These are phyloP conservation scores for Epicampocera succincta DNA, from an alignment of 2,888 invertebrate genomes.

Conservation along the genomic window DNA sequence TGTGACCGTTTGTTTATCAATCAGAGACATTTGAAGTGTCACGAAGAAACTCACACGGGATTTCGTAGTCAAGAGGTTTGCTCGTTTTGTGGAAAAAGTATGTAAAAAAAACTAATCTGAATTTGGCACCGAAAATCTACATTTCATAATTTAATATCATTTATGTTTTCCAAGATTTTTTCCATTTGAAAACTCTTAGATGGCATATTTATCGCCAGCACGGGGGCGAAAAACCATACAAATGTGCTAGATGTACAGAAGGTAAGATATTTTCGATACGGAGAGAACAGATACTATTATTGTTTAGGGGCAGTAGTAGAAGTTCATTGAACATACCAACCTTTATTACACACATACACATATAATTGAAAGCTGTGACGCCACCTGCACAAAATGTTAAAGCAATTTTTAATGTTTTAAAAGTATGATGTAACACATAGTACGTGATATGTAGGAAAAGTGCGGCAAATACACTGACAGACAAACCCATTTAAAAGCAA, in stretches of 20 bases:
- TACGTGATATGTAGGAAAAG: too few species aligned
- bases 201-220: conserved; percentile 72
- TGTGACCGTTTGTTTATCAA: conserved; percentile 78
- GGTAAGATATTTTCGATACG: conserved; percentile 55
- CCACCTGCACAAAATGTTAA: too few species aligned
- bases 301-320: too few species aligned
- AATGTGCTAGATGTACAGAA: conserved; percentile 70
- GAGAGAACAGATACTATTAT: too few species aligned
- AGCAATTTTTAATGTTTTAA: too few species aligned
- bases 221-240: conserved; percentile 71
- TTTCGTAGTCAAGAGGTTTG: conserved; percentile 75
- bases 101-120: conserved; percentile 36
- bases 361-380: too few species aligned
- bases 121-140: too few species aligned
- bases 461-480: too few species aligned
- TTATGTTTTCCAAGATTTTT: conserved; percentile 65
- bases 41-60: conserved; percentile 76
- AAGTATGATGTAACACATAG: too few species aligned
- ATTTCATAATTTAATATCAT: background rate
- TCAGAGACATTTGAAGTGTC: conserved; percentile 76
- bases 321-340: too few species aligned
- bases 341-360: too few species aligned
- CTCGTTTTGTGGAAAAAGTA: conserved; percentile 77
- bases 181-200: conserved; percentile 71
- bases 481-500: too few species aligned